phyloP scores from a whole-genome alignment of 2,113 vertebrate species.

The Falcunculus frontatus region DNA sequence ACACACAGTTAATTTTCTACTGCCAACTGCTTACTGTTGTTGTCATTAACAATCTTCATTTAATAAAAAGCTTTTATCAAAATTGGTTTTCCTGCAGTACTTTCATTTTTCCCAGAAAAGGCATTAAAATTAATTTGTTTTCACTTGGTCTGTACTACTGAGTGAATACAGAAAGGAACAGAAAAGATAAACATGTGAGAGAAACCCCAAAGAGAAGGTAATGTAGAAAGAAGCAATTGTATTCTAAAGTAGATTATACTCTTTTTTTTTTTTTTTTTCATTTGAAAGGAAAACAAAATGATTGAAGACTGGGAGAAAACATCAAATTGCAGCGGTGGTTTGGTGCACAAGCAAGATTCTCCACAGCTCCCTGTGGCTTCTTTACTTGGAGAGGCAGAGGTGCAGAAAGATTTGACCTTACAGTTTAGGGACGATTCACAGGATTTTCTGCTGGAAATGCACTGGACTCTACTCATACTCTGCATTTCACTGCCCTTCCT shows the following conservation, averaged over 20 bases:
- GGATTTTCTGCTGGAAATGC: not conserved
- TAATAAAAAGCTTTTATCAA: constrained; percentile 45
- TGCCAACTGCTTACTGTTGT: constrained; percentile 12
- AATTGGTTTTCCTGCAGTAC: constrained; percentile 22
- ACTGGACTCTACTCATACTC: not conserved
- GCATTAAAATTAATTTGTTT: constrained; percentile 51
- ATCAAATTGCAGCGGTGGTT: not conserved
- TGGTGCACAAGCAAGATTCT: not conserved
- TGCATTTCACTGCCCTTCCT: not conserved
- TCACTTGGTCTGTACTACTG: not conserved
- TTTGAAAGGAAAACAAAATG: not conserved
- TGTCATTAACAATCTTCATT: constrained; percentile 43
- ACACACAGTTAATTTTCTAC: not conserved
- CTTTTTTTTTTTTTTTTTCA: not conserved
- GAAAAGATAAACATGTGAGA: constrained; percentile 11
- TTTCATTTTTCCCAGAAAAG: constrained; percentile 46
- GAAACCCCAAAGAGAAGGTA: constrained; percentile 23
- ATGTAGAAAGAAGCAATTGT: not conserved
- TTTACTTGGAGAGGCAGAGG: not conserved
- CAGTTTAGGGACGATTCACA: not conserved
- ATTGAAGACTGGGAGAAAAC: not conserved
- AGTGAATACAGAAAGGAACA: not conserved
- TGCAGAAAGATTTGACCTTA: not conserved
- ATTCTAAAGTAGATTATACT: not conserved
- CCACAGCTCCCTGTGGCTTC: not conserved